A percentile compares a stretch with the other conserved stretches of the same genome.
phyloP scores from a whole-genome alignment of 2,797 vertebrate genomes.

The Megaceryle alcyon region DNA sequence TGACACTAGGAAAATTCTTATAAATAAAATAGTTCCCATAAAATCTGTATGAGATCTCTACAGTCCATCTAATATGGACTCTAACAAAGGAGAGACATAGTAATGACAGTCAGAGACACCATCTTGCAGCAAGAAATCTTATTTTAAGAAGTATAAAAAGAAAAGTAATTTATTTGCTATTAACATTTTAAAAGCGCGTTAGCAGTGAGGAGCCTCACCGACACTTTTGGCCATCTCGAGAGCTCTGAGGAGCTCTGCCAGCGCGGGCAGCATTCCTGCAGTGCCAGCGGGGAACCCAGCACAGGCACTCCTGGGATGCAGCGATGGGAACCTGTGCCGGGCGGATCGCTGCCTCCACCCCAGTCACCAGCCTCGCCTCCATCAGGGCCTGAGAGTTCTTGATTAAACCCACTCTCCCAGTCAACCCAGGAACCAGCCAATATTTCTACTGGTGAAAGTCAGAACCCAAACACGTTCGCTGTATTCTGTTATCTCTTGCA shows the following conservation, averaged over 20 bases:
- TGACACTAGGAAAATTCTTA: slow-evolving; percentile 79
- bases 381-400: not conserved
- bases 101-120: slow-evolving; percentile 27
- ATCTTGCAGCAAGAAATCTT: slow-evolving; percentile 52
- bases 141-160: slow-evolving; percentile 63
- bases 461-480: fast-evolving
- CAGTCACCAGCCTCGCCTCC: not conserved
- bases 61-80: slow-evolving; percentile 65
- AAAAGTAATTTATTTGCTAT: slow-evolving; percentile 63
- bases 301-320: fast-evolving
- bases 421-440: not conserved
- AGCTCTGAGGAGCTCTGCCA: not conserved
- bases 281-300: not conserved
- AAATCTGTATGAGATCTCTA: slow-evolving; percentile 74
- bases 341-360: fast-evolving
- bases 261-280: fast-evolving
- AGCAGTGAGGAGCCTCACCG: not conserved
- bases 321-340: not conserved
- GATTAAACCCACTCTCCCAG: fast-evolving
- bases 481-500: not conserved
- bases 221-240: not conserved
- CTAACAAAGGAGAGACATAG: slow-evolving; percentile 51
- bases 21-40: slow-evolving; percentile 79
- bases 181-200: slow-evolving; percentile 53
- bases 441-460: not conserved